Conservation (phyloP, 2,797 vertebrate genomes). For the Lacerta bilineata region DNA sequence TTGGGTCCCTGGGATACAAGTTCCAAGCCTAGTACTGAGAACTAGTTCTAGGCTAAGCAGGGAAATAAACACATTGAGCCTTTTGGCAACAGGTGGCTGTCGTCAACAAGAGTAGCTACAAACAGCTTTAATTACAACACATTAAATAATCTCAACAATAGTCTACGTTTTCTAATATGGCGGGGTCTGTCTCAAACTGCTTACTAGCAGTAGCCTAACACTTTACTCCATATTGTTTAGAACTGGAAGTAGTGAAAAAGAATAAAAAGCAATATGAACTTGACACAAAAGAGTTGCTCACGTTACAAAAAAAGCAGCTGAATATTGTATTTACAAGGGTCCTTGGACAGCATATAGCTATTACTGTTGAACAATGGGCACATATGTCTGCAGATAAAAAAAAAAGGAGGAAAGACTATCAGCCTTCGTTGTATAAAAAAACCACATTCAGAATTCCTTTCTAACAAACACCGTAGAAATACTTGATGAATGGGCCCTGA, state of each 20-base stretch:
- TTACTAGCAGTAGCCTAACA: constrained; percentile 40
- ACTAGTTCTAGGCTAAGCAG: not conserved
- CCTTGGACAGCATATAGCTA: constrained; percentile 44
- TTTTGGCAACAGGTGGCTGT: constrained; percentile 42
- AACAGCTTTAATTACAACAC: constrained; percentile 5
- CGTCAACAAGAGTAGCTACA: constrained; percentile 14
- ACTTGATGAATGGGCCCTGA: constrained; percentile 73
- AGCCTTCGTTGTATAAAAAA: constrained; percentile 53
- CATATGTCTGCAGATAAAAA: not conserved
- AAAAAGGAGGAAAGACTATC: constrained; percentile 20
- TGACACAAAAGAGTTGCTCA: constrained; percentile 33
- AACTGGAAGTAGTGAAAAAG: constrained; percentile 52
- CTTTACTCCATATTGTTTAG: constrained; percentile 51
- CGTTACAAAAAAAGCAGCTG: constrained; percentile 68
- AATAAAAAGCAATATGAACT: constrained; percentile 54
- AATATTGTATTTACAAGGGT: constrained; percentile 58
- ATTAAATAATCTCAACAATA: constrained; percentile 17
- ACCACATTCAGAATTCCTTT: constrained; percentile 70
- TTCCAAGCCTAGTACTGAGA: not conserved
- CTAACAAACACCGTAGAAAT: constrained; percentile 71
- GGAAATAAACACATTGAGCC: not conserved
- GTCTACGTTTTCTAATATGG: constrained; percentile 30
- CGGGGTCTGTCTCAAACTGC: constrained; percentile 28
- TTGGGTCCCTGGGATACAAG: not conserved
- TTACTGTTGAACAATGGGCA: constrained; percentile 46